Evolutionary conservation across 2,888 invertebrate genomes (phyloP).

Genomic region (Heteromurus nitidus): DNA sequence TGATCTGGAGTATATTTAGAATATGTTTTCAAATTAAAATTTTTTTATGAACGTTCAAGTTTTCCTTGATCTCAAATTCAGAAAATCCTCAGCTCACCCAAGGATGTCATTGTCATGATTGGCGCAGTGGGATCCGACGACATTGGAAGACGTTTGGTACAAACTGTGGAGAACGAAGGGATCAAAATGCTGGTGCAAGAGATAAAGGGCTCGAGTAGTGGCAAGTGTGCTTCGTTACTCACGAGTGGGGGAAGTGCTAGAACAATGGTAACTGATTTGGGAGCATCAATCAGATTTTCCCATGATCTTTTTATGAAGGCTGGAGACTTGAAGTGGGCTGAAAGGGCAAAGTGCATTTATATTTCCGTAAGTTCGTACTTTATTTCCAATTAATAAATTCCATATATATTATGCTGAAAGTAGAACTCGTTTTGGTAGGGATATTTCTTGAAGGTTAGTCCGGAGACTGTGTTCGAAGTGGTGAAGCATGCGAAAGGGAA

Average conservation of each 20-base stretch:
- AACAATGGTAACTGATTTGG: slow-evolving; percentile 52
- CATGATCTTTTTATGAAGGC: slow-evolving; percentile 8
- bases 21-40: background rate
- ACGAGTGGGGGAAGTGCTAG: slow-evolving; percentile 23
- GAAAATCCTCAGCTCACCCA: slow-evolving; percentile 24
- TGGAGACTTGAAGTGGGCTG: background rate
- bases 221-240: slow-evolving; percentile 37
- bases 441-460: slow-evolving; percentile 97
- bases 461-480: slow-evolving; percentile 87
- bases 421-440: slow-evolving; percentile 82
- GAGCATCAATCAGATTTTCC: slow-evolving; percentile 39
- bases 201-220: slow-evolving; percentile 23
- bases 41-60: background rate
- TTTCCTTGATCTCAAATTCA: too few species aligned
- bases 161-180: slow-evolving; percentile 36
- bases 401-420: too few species aligned
- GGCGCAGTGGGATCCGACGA: slow-evolving; percentile 47
- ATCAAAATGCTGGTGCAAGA: slow-evolving; percentile 10
- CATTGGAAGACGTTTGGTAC: slow-evolving; percentile 17
- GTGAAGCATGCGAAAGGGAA: slow-evolving; percentile 85
- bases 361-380: slow-evolving; percentile 30
- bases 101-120: background rate
- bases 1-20: background rate
- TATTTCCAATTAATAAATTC: too few species aligned
- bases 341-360: slow-evolving; percentile 19